A percentile compares a stretch with the other conserved stretches of the same genome.
These are phyloP conservation scores for Itoplectis maculator DNA, from an alignment of 2,888 invertebrate genomes.

Conservation along the genomic window DNA sequence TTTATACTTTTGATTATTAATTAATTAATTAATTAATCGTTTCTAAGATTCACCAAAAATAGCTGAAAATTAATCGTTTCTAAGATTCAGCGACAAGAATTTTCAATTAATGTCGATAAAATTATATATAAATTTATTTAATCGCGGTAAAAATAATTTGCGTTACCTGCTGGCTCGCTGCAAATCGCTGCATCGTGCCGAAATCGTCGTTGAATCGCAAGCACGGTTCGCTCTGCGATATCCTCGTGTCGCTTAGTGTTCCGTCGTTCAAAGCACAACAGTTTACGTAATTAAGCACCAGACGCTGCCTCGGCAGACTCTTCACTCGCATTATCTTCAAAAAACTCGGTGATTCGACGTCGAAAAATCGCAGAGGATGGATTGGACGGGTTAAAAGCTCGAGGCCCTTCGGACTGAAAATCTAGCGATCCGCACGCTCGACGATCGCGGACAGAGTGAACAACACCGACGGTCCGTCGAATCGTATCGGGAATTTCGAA, in stretches of 20 bases:
- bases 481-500: slow-evolving; percentile 57
- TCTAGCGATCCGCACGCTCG: slow-evolving; percentile 13
- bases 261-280: slow-evolving; percentile 52
- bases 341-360: slow-evolving; percentile 12
- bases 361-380: slow-evolving; percentile 16
- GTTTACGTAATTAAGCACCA: slow-evolving; percentile 45
- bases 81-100: no score
- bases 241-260: slow-evolving; percentile 36
- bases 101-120: no score
- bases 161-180: slow-evolving; percentile 36
- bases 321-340: slow-evolving; percentile 78
- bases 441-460: slow-evolving; percentile 22
- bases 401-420: slow-evolving; percentile 55
- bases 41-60: no score
- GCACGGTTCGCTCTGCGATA: slow-evolving; percentile 63
- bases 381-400: not conserved
- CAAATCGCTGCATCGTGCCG: slow-evolving; percentile 46
- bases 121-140: not conserved
- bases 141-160: not conserved
- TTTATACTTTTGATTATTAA: no score
- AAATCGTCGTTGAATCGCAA: slow-evolving; percentile 57
- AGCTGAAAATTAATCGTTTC: no score
- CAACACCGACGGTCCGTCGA: slow-evolving; percentile 29
- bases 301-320: slow-evolving; percentile 75
- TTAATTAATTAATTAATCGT: no score